Base-by-base conservation (phyloP, 1,140 invertebrate genomes). In the Holcopasites calliopsidis region DNA sequence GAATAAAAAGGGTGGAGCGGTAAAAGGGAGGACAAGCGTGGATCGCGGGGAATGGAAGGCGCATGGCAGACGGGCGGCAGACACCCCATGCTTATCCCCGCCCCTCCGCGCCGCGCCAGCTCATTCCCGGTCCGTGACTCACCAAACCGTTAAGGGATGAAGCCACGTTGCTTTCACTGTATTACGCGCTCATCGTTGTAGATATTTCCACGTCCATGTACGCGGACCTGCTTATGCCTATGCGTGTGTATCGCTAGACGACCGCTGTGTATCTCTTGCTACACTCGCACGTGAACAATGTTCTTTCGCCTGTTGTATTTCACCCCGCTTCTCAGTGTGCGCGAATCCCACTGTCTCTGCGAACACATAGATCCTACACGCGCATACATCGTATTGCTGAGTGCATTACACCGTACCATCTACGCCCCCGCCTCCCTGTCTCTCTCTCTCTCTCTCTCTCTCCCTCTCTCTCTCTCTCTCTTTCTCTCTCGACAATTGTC, bases 121-220 rank as follows among this genome's bases (percentile, higher is more conserved):
- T n/a, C n/a, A n/a, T n/a, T 78, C 79, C 68, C 76, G 84, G 83
- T 88, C 87, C 87, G 86, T 91, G 89, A 91, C 88, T 91, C 88
- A 91, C 88, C 86, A 89, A 90, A 90, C 89, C 86, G 87, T 89
- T 89, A 88, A 89, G 88, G 89, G 88, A 90, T 90, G 85, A 90
- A 89, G 86, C 88, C 87, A 83, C 88, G 85, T 85, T 84, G 86
- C 82, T 86, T 85, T 87, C 80, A 79, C 81, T 84, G 76, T 71
- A 80, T 13, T 82, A 60, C 81, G 72, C 75, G 33, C 79, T 80
- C 66, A 85, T 81, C 42, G 23, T 21, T 28, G n/a, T 33, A 0
- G 61, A 55, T 40, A 55, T 65, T 65, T 42, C 44, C 72, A 75
- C 16, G 35, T 54, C 49, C 42, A 65, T 47, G 68, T 47, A 60